A percentile compares a stretch with the other conserved stretches of the same genome.
Evolutionary conservation across 2,888 invertebrate genomes (phyloP).

Genomic region (Encarsia formosa): DNA sequence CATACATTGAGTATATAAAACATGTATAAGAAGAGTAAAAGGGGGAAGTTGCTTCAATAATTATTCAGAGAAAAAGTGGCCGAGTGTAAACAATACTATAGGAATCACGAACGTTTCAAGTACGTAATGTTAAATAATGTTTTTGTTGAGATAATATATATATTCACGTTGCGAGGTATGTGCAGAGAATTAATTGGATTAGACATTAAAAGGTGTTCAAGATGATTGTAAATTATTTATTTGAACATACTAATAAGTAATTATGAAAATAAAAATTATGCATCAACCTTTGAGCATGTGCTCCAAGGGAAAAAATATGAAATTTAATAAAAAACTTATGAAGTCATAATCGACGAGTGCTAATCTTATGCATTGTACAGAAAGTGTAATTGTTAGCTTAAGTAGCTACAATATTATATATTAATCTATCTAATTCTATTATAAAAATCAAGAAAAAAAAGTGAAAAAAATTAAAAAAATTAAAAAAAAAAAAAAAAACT

Average conservation of each 20-base stretch:
- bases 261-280: too few relatives aligned
- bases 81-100: too few relatives aligned
- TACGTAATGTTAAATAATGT: slow-evolving; percentile 37
- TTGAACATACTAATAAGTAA: too few relatives aligned
- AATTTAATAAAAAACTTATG: too few relatives aligned
- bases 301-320: too few relatives aligned
- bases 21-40: background rate
- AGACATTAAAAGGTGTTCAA: too few relatives aligned
- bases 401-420: slow-evolving; percentile 36
- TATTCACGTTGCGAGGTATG: slow-evolving; percentile 40
- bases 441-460: slow-evolving; percentile 11
- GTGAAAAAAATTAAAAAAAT: slow-evolving; percentile 7
- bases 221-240: too few relatives aligned
- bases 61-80: background rate
- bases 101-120: slow-evolving; percentile 8
- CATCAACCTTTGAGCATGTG: too few relatives aligned
- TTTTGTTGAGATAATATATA: slow-evolving; percentile 43
- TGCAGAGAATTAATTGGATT: too few relatives aligned
- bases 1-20: too few relatives aligned
- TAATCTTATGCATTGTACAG: slow-evolving; percentile 48
- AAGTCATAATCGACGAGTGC: too few relatives aligned
- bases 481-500: slow-evolving; percentile 1
- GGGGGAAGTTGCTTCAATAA: background rate
- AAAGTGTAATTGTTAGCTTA: slow-evolving; percentile 49
- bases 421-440: slow-evolving; percentile 14